phyloP scores from a whole-genome alignment of 2,888 invertebrate species.

The Autographa pulchrina region DNA sequence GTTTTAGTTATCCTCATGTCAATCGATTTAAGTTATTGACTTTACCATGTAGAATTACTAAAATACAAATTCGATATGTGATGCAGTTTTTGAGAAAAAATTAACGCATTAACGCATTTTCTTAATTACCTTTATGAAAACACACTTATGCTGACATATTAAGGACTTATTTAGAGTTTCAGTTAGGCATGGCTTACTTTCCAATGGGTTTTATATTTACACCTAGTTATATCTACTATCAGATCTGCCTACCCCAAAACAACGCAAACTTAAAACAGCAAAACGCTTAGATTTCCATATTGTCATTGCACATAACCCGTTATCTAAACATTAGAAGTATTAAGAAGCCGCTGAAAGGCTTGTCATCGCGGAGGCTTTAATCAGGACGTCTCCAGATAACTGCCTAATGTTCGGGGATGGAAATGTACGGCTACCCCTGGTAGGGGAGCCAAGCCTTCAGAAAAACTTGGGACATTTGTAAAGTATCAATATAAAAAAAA shows the following conservation, averaged over 20 bases:
- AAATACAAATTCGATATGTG: no score
- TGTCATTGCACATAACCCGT: neutral
- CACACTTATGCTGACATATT: no score
- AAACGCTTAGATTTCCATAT: neutral
- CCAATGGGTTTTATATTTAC: no score
- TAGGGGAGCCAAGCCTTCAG: slow-evolving; percentile 19
- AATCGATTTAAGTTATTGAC: neutral
- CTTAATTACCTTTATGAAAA: no score
- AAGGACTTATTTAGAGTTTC: no score
- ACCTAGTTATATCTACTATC: no score
- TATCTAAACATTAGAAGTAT: slow-evolving; percentile 37
- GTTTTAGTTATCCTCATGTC: neutral
- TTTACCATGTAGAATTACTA: neutral
- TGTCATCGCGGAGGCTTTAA: slow-evolving; percentile 56
- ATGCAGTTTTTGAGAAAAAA: no score
- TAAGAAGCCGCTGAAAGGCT: slow-evolving; percentile 44
- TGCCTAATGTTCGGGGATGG: slow-evolving; percentile 44
- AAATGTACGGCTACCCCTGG: slow-evolving; percentile 38
- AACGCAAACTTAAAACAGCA: neutral
- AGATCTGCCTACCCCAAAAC: no score
- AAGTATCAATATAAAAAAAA: no score
- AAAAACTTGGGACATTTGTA: neutral
- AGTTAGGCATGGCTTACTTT: no score
- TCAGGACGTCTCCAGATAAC: slow-evolving; percentile 44
- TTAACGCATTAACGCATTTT: no score